Percentiles rank a stretch among this genome's conserved stretches.
Conservation (phyloP, 1,140 invertebrate species). For the Drosophila kikkawai region DNA sequence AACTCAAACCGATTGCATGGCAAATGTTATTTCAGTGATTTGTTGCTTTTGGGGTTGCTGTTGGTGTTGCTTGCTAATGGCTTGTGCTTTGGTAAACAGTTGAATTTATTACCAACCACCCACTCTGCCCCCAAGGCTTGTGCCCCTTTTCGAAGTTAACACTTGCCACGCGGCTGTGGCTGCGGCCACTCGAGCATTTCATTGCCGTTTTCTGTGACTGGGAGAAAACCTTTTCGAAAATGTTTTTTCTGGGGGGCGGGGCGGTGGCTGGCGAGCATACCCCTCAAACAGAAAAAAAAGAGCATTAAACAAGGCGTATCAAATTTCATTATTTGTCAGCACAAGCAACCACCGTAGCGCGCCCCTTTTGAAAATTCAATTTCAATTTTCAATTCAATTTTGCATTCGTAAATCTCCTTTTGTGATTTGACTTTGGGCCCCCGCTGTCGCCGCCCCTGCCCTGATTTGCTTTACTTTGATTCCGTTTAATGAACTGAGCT, state of each 20-base stretch:
- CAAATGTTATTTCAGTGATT: constrained; percentile 84
- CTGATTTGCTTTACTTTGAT: constrained; percentile 55
- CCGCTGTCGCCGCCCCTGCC: background rate
- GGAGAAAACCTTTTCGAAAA: constrained; percentile 12
- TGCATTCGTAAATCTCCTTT: constrained; percentile 68
- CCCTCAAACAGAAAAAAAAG: constrained; percentile 47
- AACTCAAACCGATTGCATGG: constrained; percentile 20
- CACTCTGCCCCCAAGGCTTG: background rate
- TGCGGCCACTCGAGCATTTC: constrained; percentile 82
- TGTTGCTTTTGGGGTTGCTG: constrained; percentile 63
- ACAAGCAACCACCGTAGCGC: constrained; percentile 15
- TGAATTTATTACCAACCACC: constrained; percentile 74
- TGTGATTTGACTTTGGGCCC: constrained; percentile 66
- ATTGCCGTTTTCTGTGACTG: constrained; percentile 50
- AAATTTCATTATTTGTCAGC: constrained; percentile 84
- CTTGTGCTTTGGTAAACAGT: constrained; percentile 83
- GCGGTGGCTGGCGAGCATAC: background rate
- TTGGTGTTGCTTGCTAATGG: constrained; percentile 83
- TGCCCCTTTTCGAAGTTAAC: constrained; percentile 64
- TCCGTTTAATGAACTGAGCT: constrained; percentile 78
- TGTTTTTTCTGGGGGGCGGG: background rate
- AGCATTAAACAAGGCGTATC: constrained; percentile 85
- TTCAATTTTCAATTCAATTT: constrained; percentile 80
- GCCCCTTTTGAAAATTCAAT: constrained; percentile 64
- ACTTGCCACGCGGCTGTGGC: constrained; percentile 79